Percentiles rank a stretch among this genome's conserved stretches.
Evolutionary conservation across 2,888 invertebrate genomes (phyloP).

Genomic region (Anodontia alba): DNA sequence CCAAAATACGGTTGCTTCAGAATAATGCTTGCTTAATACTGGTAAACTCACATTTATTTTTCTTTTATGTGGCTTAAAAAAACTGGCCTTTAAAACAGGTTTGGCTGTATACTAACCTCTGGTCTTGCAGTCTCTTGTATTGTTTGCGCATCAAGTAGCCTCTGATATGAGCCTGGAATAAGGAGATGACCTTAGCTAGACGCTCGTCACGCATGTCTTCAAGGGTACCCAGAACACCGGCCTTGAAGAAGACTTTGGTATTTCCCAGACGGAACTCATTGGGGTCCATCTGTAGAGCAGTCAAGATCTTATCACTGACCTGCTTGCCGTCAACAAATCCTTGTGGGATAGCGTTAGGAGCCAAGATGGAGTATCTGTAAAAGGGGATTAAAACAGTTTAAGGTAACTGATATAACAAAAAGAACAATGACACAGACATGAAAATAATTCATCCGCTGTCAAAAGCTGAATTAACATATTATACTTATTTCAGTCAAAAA

Average conservation of each 20-base stretch:
- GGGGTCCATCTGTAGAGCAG: constrained; percentile 91
- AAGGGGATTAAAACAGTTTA: too few relatives aligned
- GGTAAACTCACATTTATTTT: too few relatives aligned
- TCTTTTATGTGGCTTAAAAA: too few relatives aligned
- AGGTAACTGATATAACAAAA: too few relatives aligned
- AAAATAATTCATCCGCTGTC: too few relatives aligned
- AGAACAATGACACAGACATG: too few relatives aligned
- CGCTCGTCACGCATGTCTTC: constrained; percentile 99
- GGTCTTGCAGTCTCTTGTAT: constrained; percentile 99
- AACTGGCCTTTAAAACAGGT: too few relatives aligned
- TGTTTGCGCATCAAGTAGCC: constrained; percentile 90
- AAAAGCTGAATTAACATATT: too few relatives aligned
- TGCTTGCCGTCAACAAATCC: constrained; percentile 87
- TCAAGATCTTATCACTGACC: constrained; percentile 88
- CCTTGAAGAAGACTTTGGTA: constrained; percentile 99
- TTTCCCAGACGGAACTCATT: constrained; percentile 99
- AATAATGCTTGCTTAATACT: too few relatives aligned
- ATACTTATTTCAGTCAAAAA: too few relatives aligned
- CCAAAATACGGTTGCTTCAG: too few relatives aligned
- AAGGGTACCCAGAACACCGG: constrained; percentile 99
- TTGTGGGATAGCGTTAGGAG: constrained; percentile 91
- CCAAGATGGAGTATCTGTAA: constrained; percentile 96
- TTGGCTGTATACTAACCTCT: constrained; percentile 88
- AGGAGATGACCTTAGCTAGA: constrained; percentile 97
- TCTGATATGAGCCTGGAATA: constrained; percentile 95